Conservation (phyloP, 2,113 vertebrate species). For the Saguinus imperator region DNA sequence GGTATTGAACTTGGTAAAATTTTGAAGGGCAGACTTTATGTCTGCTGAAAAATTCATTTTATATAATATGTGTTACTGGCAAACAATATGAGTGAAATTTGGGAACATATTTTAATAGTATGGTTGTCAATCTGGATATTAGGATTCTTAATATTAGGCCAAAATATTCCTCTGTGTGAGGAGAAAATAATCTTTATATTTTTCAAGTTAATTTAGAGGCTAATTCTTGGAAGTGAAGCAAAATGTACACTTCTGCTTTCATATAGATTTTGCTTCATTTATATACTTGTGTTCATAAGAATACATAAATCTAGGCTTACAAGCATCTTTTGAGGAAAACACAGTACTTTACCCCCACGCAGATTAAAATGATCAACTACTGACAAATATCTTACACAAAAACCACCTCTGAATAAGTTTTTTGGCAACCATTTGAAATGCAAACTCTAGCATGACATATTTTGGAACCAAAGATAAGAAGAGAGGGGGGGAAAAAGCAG, state of each 20-base stretch:
- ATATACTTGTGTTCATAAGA: neutral
- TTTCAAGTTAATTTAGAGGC: constrained; percentile 31
- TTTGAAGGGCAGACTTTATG: neutral
- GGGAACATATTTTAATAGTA: neutral
- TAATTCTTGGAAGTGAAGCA: constrained; percentile 46
- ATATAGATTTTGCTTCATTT: constrained; percentile 25
- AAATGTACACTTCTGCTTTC: constrained; percentile 36
- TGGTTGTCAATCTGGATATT: constrained; percentile 3
- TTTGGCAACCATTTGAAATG: constrained; percentile 54
- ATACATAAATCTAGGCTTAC: neutral
- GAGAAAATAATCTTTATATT: constrained; percentile 25
- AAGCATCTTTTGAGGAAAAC: neutral
- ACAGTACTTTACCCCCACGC: no score
- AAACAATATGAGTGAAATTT: neutral
- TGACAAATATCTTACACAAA: constrained; percentile 26
- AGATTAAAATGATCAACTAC: neutral
- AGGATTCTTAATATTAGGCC: constrained; percentile 32
- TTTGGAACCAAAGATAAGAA: constrained; percentile 69
- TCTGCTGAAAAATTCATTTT: neutral
- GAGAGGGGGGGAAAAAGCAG: neutral
- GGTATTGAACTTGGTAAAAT: constrained; percentile 4
- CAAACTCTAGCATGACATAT: constrained; percentile 72
- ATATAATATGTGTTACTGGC: neutral
- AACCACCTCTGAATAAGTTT: constrained; percentile 41
- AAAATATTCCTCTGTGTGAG: constrained; percentile 24